Evolutionary conservation across 2,888 invertebrate species (phyloP).

Genomic region (Drosophila leonis): DNA sequence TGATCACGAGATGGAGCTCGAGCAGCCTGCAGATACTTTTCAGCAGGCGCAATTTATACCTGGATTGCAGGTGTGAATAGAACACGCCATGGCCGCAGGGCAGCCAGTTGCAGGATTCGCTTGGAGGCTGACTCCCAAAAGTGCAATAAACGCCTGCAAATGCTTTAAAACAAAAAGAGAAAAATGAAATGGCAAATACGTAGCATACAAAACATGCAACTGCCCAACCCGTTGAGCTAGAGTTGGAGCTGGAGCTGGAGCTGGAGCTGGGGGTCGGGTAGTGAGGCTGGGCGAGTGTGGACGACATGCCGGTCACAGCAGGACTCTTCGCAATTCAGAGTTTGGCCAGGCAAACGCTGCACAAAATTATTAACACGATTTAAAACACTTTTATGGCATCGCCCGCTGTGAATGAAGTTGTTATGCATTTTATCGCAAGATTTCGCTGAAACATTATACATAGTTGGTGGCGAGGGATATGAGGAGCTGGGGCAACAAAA

Average conservation of each 20-base stretch:
- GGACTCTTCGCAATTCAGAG: slow-evolving; percentile 76
- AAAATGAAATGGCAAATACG: slow-evolving; percentile 38
- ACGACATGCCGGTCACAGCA: slow-evolving; percentile 79
- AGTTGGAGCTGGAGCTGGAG: slow-evolving; percentile 9
- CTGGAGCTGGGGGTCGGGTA: slow-evolving; percentile 3
- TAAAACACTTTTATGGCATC: slow-evolving; percentile 85
- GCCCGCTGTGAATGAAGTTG: slow-evolving; percentile 85
- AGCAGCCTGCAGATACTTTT: slow-evolving; percentile 77
- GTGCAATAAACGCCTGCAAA: slow-evolving; percentile 57
- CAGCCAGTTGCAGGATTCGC: slow-evolving; percentile 27
- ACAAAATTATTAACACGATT: slow-evolving; percentile 85
- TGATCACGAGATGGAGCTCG: slow-evolving; percentile 80
- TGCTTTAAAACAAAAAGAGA: slow-evolving; percentile 17
- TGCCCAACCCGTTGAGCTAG: slow-evolving; percentile 7
- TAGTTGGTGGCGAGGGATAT: too few species aligned
- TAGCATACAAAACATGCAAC: slow-evolving; percentile 62
- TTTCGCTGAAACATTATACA: slow-evolving; percentile 67
- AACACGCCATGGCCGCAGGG: slow-evolving; percentile 55
- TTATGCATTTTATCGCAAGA: slow-evolving; percentile 82
- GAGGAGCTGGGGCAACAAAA: slow-evolving; percentile 28
- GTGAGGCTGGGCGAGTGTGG: slow-evolving; percentile 49
- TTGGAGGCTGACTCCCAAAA: slow-evolving; percentile 36
- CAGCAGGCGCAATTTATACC: slow-evolving; percentile 76
- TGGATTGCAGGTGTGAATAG: slow-evolving; percentile 76
- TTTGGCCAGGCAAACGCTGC: slow-evolving; percentile 73